Base-by-base conservation (phyloP, 2,888 invertebrate species). In the Acleris holmiana region DNA sequence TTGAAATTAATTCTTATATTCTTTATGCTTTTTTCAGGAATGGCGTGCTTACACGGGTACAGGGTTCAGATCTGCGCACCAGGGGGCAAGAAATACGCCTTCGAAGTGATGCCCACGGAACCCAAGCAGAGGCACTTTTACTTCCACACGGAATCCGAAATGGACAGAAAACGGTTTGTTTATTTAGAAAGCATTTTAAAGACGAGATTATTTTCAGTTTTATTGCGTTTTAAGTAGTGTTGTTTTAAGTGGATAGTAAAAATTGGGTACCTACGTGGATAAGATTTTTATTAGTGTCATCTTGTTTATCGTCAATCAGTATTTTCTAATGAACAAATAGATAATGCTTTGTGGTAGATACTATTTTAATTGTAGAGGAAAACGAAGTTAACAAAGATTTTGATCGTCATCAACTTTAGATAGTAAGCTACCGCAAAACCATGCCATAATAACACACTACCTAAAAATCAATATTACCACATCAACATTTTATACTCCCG, bases 41-140 rank as follows among this genome's bases (percentile, higher is more conserved):
- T 98, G 91, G 97, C 97, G 53, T 98, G 98, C 85, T 94, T 99
- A 50, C 99, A 99, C 85, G 99, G 99, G 57, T 99, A 98, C 89
- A 95, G 96, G 80, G 97, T 98, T 71, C 98, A 98, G 88, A 96
- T 95, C 49, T 95, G 96, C 70, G 95, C 96, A 35, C 94, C 96
- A 5, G 96, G 97, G n/a, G 97, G 97, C 56, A 97, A 97, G 88
- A 98, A 98, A 84, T 96, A 96, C 84, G 97, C 98, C 18, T 99
- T 99, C 84, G 98, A 98, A 88, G 95, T 98, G 64, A 94, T 97
- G 83, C 98, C 99, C 57, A 96, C 98, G 1, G 98, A 98, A 77
- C 93, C 96, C 1, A 96, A 95, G 73, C 96, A 98, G 83, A 94
- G 97, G 76, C 97, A 96, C 83, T 98, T 97, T 84, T 97, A 96